Conservation (phyloP, 2,888 invertebrate genomes). For the Euclidia mi region DNA sequence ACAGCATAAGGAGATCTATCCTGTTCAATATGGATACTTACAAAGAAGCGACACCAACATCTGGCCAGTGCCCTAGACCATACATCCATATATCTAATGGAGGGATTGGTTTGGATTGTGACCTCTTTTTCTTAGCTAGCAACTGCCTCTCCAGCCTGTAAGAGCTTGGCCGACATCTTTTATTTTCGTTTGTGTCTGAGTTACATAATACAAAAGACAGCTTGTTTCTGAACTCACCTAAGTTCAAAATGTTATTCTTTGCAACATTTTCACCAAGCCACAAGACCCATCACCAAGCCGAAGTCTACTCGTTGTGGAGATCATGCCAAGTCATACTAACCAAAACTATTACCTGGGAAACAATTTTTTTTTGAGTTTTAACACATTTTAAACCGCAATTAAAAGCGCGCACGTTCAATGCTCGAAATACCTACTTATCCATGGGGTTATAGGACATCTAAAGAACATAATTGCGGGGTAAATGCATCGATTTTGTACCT, state of each 20-base stretch:
- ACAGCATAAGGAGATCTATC: background rate
- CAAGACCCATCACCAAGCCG: too few species aligned
- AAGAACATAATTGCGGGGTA: too few species aligned
- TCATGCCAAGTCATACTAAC: too few species aligned
- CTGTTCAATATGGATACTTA: background rate
- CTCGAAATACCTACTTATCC: too few species aligned
- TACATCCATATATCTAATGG: background rate
- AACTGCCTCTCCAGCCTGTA: background rate
- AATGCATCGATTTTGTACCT: too few species aligned
- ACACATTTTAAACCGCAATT: too few species aligned
- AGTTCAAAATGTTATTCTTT: background rate
- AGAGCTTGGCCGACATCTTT: background rate
- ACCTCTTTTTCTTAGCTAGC: background rate
- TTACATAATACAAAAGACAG: background rate
- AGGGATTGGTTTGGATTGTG: slow-evolving; percentile 1
- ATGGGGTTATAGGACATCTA: too few species aligned
- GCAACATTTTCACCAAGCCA: slow-evolving; percentile 1
- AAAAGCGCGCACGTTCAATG: too few species aligned
- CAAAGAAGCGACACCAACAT: background rate
- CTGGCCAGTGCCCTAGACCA: background rate
- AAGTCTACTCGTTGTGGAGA: too few species aligned
- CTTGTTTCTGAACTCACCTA: background rate
- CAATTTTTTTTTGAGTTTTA: too few species aligned
- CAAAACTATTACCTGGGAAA: too few species aligned
- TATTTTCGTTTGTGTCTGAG: background rate